phyloP scores from a whole-genome alignment of 2,797 vertebrate genomes.

The Tenualosa thibaudeaui region DNA sequence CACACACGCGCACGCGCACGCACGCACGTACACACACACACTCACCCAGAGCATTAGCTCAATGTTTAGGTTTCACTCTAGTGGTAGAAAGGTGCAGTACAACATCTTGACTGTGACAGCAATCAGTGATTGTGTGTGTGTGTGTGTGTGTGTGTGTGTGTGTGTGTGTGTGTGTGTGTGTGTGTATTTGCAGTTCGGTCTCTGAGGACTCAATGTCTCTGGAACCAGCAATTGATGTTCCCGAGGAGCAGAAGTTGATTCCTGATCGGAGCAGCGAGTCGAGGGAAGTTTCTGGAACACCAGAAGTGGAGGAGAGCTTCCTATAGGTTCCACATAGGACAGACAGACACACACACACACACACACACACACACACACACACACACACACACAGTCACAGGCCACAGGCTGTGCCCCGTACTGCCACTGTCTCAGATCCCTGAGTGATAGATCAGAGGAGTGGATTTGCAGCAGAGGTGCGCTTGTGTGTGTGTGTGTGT shows the following conservation, averaged over 20 bases:
- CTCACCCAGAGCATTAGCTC: background rate
- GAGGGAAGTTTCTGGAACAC: background rate
- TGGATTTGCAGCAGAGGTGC: too few relatives aligned
- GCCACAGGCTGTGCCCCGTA: background rate
- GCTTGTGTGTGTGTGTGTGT: background rate
- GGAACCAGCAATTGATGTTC: background rate
- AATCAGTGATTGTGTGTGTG: too few relatives aligned
- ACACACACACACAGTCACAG: background rate
- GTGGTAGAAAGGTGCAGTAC: background rate
- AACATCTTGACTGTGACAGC: too few relatives aligned
- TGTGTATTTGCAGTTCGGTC: background rate
- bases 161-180: background rate
- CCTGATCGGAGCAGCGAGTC: background rate
- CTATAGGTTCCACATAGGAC: background rate
- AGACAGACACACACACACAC: background rate
- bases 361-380: conserved; percentile 12
- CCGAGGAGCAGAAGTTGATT: conserved; percentile 11
- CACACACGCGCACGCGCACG: background rate
- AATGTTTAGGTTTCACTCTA: background rate
- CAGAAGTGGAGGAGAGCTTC: background rate
- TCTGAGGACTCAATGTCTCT: background rate
- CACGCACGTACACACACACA: background rate
- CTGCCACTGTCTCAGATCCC: background rate
- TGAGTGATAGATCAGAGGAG: background rate
- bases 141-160: too few relatives aligned